Conservation (phyloP, 53 echinoderm and acorn worm genomes). For the Pentamera pediparva region DNA sequence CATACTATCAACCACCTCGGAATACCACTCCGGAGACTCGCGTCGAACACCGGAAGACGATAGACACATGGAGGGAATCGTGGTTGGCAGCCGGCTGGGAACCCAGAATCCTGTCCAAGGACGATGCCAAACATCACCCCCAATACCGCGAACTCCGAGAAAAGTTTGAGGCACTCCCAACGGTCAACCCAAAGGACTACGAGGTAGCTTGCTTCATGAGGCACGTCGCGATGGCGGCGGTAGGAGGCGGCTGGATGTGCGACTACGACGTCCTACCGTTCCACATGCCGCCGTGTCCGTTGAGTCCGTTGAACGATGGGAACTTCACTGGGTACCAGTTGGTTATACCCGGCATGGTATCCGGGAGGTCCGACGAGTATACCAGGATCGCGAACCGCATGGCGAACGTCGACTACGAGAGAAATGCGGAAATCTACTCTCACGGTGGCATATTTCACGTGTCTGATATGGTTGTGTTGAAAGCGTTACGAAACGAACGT, state of each 20-base stretch:
- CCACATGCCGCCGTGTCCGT: background rate
- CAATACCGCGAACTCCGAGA: background rate
- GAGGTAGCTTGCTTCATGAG: background rate
- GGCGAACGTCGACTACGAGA: background rate
- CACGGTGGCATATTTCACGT: no score
- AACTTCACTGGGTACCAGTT: background rate
- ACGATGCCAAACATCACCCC: background rate
- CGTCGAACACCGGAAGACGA: no score
- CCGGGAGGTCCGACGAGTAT: background rate
- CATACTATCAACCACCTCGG: no score
- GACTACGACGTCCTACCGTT: background rate
- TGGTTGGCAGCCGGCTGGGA: background rate
- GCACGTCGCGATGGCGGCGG: background rate
- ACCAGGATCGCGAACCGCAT: background rate
- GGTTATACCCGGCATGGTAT: background rate
- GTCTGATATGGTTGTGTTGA: no score
- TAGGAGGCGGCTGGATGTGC: slow-evolving; percentile 1
- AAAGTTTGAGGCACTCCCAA: background rate
- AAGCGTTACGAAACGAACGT: no score
- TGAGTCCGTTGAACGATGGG: background rate
- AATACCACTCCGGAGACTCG: no score
- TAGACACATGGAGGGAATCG: background rate
- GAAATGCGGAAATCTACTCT: no score
- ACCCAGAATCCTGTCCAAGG: background rate
- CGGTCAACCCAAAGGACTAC: background rate